Base-by-base conservation (phyloP, 2,888 invertebrate species). In the Furcula furcula region DNA sequence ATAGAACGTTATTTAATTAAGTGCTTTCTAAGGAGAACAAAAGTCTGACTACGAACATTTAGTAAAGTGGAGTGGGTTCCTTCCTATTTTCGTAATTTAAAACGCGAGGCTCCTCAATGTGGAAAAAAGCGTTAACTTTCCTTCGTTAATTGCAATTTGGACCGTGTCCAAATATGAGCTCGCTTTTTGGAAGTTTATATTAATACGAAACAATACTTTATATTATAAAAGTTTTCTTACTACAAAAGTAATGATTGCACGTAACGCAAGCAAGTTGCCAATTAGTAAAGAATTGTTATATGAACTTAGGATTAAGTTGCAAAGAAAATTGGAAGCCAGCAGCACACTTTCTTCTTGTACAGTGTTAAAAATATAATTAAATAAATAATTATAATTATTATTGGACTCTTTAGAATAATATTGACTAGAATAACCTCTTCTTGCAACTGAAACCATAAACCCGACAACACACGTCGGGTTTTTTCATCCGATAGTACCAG, bases 71-170 rank as follows among this genome's bases (percentile, higher is more conserved):
- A 41, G 34, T 44, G 47, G 36, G n/a, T n/a, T n/a, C n/a, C 43
- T 34, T 46, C 21, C 33, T 37, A 36, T 38, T 36, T 44, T 31
- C 9, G 29, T 44, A 40, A 42, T 46, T 44, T 47, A 31, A 40
- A 40, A 39, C 32, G 36, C 26, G 34, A 34, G 26, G n/a, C n/a
- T n/a, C n/a, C n/a, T n/a, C n/a, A n/a, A n/a, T 45, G 38, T 36
- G 22, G 31, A 52, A 52, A 52, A 57, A n/a, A 46, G 39, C 45
- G 46, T 26, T 31, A 37, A 45, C 40, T 38, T 23, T 49, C 46
- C 40, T 32, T 39, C 29, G 45, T 46, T 64, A 55, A 58, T 62
- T 62, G 51, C 40, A 46, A 49, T 50, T 61, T 66, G 66, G 64
- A 31, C 9, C 26, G 23, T 36, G 12, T 41, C 48, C 57, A 59